These are phyloP conservation scores for Malurus alboscapulatus DNA, from an alignment of 2,113 vertebrate genomes.

Conservation along the genomic window DNA sequence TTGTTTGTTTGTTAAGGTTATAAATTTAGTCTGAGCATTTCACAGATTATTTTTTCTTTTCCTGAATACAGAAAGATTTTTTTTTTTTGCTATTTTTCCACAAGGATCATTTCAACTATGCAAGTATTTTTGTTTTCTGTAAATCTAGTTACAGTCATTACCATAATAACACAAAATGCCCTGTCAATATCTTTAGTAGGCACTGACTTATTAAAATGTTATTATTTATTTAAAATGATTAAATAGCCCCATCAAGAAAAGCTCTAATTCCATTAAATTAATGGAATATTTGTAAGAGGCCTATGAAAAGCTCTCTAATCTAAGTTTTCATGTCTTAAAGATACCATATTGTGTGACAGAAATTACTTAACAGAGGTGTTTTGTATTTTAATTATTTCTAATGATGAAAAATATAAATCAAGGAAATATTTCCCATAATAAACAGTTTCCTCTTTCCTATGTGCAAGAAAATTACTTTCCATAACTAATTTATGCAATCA, in stretches of 20 bases:
- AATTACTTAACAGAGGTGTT: background rate
- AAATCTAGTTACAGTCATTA: background rate
- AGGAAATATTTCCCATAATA: background rate
- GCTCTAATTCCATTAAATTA: background rate
- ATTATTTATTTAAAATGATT: background rate
- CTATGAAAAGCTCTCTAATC: background rate
- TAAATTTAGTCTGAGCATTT: background rate
- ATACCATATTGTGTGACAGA: background rate
- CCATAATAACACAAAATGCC: background rate
- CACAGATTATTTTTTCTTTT: background rate
- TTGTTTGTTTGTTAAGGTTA: background rate
- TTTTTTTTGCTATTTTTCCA: background rate
- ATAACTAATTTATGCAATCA: background rate
- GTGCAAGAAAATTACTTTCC: background rate
- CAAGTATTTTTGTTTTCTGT: background rate
- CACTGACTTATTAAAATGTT: background rate
- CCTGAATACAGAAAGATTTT: background rate
- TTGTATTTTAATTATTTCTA: background rate
- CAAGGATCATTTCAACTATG: background rate
- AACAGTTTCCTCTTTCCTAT: background rate
- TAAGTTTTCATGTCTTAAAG: background rate
- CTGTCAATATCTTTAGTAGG: background rate
- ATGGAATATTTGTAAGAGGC: background rate
- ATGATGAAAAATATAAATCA: background rate
- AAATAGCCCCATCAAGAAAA: background rate